A percentile compares a stretch with the other conserved stretches of the same genome.
Evolutionary conservation across 2,888 invertebrate species (phyloP).

Genomic region (Ophion obscuratus): DNA sequence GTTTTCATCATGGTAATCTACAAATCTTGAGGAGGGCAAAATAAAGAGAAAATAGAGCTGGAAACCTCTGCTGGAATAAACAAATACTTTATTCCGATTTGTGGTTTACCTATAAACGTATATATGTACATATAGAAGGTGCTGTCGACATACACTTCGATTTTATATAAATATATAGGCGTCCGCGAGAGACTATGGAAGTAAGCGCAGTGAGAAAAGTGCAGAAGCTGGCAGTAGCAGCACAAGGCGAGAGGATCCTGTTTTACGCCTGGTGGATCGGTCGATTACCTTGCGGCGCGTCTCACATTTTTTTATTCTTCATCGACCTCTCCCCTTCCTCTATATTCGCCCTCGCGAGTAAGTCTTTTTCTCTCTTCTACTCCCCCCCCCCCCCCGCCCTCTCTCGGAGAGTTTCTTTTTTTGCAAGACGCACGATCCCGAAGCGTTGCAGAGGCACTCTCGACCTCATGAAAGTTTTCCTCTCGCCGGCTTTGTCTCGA

Average conservation of each 20-base stretch:
- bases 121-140: neutral
- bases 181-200: constrained; percentile 34
- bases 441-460: constrained; percentile 19
- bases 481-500: constrained; percentile 53
- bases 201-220: constrained; percentile 28
- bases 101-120: neutral
- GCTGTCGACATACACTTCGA: constrained; percentile 23
- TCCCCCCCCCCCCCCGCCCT: neutral
- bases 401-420: constrained; percentile 10
- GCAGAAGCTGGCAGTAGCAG: constrained; percentile 51
- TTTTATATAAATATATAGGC: constrained; percentile 45
- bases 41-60: neutral
- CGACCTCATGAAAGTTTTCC: neutral
- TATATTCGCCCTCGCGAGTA: constrained; percentile 1
- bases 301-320: constrained; percentile 52
- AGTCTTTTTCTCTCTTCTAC: neutral
- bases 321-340: constrained; percentile 29
- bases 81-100: neutral
- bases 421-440: constrained; percentile 28
- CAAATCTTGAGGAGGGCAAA: neutral
- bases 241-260: constrained; percentile 63
- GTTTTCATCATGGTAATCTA: too few species aligned
- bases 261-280: constrained; percentile 65
- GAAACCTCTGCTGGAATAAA: neutral
- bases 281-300: constrained; percentile 65